These are phyloP conservation scores for Nebria brevicollis DNA, from an alignment of 2,888 invertebrate genomes.

Conservation along the genomic window DNA sequence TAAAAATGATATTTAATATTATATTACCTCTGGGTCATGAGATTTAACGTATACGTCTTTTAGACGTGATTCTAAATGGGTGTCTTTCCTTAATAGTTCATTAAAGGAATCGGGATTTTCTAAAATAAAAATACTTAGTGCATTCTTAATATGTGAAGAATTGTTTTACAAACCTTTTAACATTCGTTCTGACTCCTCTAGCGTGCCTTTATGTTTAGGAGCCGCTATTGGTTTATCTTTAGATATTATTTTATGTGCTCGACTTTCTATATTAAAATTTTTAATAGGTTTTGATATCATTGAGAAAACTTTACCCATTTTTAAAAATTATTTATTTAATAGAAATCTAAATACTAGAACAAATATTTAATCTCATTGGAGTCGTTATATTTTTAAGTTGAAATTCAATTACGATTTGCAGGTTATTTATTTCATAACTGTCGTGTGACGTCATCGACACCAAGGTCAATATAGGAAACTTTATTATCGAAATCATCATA, in stretches of 20 bases:
- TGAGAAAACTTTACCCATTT: constrained; percentile 76
- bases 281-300: constrained; percentile 69
- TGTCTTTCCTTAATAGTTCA: constrained; percentile 72
- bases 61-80: constrained; percentile 70
- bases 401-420: constrained; percentile 3
- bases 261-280: constrained; percentile 79
- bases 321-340: constrained; percentile 40
- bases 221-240: constrained; percentile 71
- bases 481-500: too few relatives aligned
- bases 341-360: neutral
- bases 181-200: constrained; percentile 72
- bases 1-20: constrained; percentile 28
- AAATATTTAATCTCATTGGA: neutral
- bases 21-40: constrained; percentile 61
- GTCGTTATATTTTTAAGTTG: constrained; percentile 1
- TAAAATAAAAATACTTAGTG: constrained; percentile 53
- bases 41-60: constrained; percentile 81
- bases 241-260: constrained; percentile 77
- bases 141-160: constrained; percentile 14
- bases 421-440: constrained; percentile 25
- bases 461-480: constrained; percentile 13
- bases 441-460: constrained; percentile 9
- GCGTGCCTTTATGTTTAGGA: constrained; percentile 72
- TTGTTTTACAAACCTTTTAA: constrained; percentile 63
- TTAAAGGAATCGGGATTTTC: constrained; percentile 72